phyloP scores from a whole-genome alignment of 2,888 invertebrate genomes.

The Pristionchus exspectatus region DNA sequence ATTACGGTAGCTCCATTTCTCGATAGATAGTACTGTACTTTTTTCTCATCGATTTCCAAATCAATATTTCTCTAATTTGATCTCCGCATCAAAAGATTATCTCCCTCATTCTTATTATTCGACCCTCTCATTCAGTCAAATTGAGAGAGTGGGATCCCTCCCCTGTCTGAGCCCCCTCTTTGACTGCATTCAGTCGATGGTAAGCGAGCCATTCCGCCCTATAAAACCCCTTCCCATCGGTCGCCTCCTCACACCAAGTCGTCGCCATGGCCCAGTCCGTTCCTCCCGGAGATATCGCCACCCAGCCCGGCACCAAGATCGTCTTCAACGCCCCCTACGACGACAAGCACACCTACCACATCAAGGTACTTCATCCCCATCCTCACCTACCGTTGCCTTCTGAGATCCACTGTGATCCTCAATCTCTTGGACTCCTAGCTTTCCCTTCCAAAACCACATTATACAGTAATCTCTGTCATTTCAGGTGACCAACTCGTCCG shows the following conservation, averaged over 20 bases:
- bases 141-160: not conserved
- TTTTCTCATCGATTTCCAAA: not conserved
- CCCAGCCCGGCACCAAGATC: conserved; percentile 38
- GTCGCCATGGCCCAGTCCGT: conserved; percentile 38
- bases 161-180: not conserved
- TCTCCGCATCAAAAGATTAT: not conserved
- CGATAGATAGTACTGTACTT: no score
- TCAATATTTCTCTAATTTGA: not conserved
- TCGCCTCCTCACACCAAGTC: conserved; percentile 24
- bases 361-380: conserved; percentile 1
- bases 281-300: conserved; percentile 32
- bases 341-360: conserved; percentile 42
- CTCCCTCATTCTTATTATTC: not conserved
- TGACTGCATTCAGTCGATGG: not conserved
- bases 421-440: no score
- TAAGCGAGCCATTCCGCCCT: not conserved
- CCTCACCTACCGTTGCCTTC: not conserved
- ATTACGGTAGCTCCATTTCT: no score
- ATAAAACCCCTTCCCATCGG: not conserved
- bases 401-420: not conserved
- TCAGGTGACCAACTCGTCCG: conserved; percentile 51
- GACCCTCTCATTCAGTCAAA: not conserved
- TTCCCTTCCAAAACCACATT: no score
- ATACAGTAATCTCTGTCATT: not conserved
- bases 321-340: conserved; percentile 37